Evolutionary conservation across 2,113 vertebrate species (phyloP).

Genomic region (Callospermophilus lateralis): DNA sequence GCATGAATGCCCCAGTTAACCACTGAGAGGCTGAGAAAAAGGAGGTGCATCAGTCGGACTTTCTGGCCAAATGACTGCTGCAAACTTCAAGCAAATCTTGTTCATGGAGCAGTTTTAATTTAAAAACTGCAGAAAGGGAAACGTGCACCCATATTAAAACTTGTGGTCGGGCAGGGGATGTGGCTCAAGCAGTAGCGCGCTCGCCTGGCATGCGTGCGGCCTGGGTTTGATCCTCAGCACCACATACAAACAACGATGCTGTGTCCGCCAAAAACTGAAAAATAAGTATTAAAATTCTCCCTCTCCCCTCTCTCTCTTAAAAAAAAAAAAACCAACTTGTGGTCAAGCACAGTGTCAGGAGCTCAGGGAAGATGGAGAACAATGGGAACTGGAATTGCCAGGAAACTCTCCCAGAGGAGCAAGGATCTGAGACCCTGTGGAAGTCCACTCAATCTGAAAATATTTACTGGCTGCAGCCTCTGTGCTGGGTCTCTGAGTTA

Average conservation of each 20-base stretch:
- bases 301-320: no score
- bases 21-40: neutral
- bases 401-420: neutral
- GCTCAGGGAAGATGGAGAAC: neutral
- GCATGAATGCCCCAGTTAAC: no score
- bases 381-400: neutral
- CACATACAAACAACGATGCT: no score
- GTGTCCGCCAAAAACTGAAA: no score
- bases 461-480: neutral
- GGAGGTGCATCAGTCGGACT: neutral
- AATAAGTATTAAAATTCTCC: no score
- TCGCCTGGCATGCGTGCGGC: no score
- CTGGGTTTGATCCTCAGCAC: no score
- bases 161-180: no score
- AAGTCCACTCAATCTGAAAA: neutral
- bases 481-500: neutral
- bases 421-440: neutral
- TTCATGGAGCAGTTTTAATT: neutral
- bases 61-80: neutral
- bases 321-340: no score
- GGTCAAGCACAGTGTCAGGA: neutral
- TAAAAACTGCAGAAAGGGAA: neutral
- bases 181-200: no score
- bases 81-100: neutral
- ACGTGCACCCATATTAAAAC: neutral